These are phyloP conservation scores for Cacajao melanocephalus DNA, from an alignment of 2,797 vertebrate genomes.

Conservation along the genomic window DNA sequence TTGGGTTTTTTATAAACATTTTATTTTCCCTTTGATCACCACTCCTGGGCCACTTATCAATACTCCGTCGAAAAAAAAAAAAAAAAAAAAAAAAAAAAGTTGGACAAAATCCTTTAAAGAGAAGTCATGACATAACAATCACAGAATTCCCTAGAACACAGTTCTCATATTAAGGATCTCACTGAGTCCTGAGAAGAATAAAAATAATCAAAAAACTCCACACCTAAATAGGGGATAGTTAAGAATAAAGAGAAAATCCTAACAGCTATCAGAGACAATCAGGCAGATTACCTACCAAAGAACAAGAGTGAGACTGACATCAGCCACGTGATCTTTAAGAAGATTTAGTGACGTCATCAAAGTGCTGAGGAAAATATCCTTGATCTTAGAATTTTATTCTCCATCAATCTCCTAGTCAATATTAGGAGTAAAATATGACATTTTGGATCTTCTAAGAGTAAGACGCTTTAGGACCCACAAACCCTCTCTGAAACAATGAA, in stretches of 20 bases:
- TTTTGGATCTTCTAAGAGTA: not conserved
- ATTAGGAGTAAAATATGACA: not conserved
- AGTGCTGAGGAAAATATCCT: not conserved
- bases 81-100: too few species aligned
- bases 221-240: not conserved
- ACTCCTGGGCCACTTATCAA: too few species aligned
- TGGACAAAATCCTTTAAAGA: not conserved
- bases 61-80: too few species aligned
- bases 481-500: not conserved
- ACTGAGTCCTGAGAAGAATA: not conserved
- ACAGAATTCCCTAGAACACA: not conserved
- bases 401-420: not conserved
- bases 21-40: too few species aligned
- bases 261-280: not conserved
- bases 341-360: not conserved
- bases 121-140: not conserved
- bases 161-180: not conserved
- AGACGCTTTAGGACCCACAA: not conserved
- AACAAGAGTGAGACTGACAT: too few species aligned
- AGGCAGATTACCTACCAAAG: not conserved
- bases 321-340: not conserved
- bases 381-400: not conserved
- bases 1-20: too few species aligned
- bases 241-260: not conserved
- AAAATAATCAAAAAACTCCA: not conserved